Percentiles rank a stretch among this genome's conserved stretches.
Evolutionary conservation across 2,113 vertebrate species (phyloP).

Genomic region (Mugil cephalus): DNA sequence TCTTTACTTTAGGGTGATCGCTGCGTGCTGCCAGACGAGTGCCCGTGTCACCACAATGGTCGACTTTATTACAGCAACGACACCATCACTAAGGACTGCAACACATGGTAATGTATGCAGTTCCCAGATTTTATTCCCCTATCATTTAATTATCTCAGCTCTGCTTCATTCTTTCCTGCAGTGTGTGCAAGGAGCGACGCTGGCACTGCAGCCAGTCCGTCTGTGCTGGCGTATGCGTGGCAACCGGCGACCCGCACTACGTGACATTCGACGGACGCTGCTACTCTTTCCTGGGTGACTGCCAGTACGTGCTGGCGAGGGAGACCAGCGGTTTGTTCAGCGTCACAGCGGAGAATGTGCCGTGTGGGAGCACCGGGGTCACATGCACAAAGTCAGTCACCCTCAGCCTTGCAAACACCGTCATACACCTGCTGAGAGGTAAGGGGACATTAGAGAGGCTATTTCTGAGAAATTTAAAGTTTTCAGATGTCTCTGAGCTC

Average conservation of each 20-base stretch:
- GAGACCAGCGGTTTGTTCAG: conserved; percentile 86
- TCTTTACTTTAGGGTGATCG: conserved; percentile 79
- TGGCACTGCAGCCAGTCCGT: conserved; percentile 86
- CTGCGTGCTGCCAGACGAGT: conserved; percentile 87
- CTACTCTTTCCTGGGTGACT: conserved; percentile 92
- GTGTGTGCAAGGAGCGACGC: conserved; percentile 84
- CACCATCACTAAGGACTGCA: conserved; percentile 91
- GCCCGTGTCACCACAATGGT: conserved; percentile 91
- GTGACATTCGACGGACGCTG: conserved; percentile 90
- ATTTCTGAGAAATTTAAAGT: too few relatives aligned
- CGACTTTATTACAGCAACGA: conserved; percentile 87
- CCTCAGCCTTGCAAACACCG: conserved; percentile 85
- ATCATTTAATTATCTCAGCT: background rate
- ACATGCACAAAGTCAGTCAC: conserved; percentile 93
- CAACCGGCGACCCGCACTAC: conserved; percentile 93
- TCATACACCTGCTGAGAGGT: conserved; percentile 92
- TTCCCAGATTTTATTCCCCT: background rate
- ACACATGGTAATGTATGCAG: conserved; percentile 84
- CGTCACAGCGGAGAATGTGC: conserved; percentile 89
- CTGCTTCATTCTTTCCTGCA: conserved; percentile 23
- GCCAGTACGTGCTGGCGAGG: conserved; percentile 89
- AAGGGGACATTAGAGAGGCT: conserved; percentile 7
- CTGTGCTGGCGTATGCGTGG: conserved; percentile 89
- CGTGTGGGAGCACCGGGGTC: conserved; percentile 88
- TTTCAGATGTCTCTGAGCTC: background rate